Percentiles rank a stretch among this genome's conserved stretches.
phyloP scores from a whole-genome alignment of 2,113 vertebrate species.

The Oenanthe melanoleuca region DNA sequence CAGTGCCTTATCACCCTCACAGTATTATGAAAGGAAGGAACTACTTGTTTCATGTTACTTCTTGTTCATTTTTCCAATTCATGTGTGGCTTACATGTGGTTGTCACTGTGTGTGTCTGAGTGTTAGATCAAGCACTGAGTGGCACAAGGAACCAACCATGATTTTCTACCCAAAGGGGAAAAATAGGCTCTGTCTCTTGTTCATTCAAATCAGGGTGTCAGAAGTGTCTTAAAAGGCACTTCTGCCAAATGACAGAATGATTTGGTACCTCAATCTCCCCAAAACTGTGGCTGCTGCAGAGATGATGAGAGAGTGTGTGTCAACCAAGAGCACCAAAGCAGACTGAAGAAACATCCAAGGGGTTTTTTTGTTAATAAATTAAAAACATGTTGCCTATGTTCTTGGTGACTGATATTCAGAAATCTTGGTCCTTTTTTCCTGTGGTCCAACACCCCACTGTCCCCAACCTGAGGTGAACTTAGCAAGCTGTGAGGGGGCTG shows the following conservation, averaged over 20 bases:
- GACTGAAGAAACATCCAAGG: background rate
- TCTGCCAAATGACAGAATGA: background rate
- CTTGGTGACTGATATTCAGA: background rate
- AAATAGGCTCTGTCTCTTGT: constrained; percentile 29
- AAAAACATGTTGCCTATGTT: background rate
- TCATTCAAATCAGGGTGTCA: constrained; percentile 18
- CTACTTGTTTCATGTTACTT: background rate
- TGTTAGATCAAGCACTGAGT: constrained; percentile 33
- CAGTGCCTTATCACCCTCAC: background rate
- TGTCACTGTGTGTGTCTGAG: background rate
- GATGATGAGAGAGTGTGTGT: background rate
- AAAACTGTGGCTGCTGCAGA: background rate
- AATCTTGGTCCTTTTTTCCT: background rate
- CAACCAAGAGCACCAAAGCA: background rate
- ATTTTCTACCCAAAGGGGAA: constrained; percentile 53
- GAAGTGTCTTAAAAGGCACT: constrained; percentile 10
- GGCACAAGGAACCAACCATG: constrained; percentile 14
- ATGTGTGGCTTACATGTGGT: background rate
- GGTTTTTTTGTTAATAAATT: background rate
- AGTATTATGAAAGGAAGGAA: background rate
- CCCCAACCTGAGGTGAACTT: background rate
- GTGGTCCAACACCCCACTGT: background rate
- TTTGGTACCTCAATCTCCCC: background rate
- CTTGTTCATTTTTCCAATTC: background rate
- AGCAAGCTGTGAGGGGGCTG: background rate